These are phyloP conservation scores for Catharus minimus DNA, from an alignment of 2,113 vertebrate genomes.

Conservation along the genomic window DNA sequence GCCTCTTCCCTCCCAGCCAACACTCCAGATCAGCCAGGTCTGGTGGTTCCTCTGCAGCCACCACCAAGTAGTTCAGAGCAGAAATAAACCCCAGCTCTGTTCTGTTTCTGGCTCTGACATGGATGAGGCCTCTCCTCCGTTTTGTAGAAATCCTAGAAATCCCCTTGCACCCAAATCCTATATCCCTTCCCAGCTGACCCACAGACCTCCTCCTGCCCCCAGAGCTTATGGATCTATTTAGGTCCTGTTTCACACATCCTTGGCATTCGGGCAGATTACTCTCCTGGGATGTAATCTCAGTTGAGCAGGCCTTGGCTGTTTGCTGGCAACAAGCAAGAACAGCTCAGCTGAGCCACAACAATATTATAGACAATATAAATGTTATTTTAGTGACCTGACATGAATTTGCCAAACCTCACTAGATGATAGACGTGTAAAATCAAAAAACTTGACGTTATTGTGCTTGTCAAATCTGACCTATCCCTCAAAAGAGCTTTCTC, in stretches of 20 bases:
- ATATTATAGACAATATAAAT: fast-evolving
- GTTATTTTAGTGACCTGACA: neutral
- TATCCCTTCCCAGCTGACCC: neutral
- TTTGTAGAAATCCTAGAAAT: neutral
- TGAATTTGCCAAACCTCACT: neutral
- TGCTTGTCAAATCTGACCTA: neutral
- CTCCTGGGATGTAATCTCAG: neutral
- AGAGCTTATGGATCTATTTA: neutral
- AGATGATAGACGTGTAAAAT: neutral
- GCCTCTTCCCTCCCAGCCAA: neutral
- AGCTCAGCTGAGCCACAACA: neutral
- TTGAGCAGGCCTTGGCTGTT: neutral
- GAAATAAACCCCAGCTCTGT: neutral
- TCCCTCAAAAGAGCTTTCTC: neutral
- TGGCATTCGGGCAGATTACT: neutral
- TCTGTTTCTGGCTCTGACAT: neutral
- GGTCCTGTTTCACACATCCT: neutral
- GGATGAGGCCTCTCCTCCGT: fast-evolving
- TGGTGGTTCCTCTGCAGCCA: neutral
- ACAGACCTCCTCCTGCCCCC: neutral
- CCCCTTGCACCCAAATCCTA: neutral
- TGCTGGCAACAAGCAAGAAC: neutral
- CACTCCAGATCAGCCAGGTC: neutral
- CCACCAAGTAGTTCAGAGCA: neutral
- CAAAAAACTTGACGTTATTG: neutral